Evolutionary conservation across 2,797 vertebrate genomes (phyloP), one percentile per base, ranked within the genome.

Genomic region (Scyliorhinus canicula): DNA sequence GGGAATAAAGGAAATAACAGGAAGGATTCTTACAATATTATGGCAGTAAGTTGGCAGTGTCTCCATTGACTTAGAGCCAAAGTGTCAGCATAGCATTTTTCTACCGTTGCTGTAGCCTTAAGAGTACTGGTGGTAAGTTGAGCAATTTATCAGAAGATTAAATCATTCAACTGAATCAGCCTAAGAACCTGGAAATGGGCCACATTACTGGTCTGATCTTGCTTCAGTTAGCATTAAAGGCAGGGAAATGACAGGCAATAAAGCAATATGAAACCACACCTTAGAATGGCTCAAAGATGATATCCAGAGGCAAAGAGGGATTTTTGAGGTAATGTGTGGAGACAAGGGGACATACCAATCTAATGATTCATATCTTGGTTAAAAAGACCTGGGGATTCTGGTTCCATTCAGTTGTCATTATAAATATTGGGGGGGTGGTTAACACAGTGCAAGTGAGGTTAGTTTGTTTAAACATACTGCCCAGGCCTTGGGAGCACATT

Each of bases 241-340:
- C 31, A 16, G 31, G 26, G 57, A 35, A 88, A 57, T 55, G 52
- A 28, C 85, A 88, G 85, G 52, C 85, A 88, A n/a, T 88, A 88
- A 88, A 88, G 57, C 85, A 88, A 60, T 88, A 31, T 57, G 4
- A 88, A 88, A 57, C 85, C 85, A 55, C 52, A 88, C 52, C 52
- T 57, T 57, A 88, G 31, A 57, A 57, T 88, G 52, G 12, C 31
- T 88, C 52, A 57, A 88, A 57, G 31, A 57, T 57, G 52, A 57
- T 57, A 55, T 55, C 52, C 85, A 60, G 84, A 57, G 85, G 28
- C 52, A 60, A 88, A 88, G 85, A 35, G 52, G 85, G 55, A 57
- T 88, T 60, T 88, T 55, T 88, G 52, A 88, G 85, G 85, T 88
- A 35, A 88, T n/a, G 16, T 88, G 85, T 86, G 55, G 85, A 19